Conservation (phyloP, 2,113 vertebrate genomes). For the Spheniscus mendiculus region DNA sequence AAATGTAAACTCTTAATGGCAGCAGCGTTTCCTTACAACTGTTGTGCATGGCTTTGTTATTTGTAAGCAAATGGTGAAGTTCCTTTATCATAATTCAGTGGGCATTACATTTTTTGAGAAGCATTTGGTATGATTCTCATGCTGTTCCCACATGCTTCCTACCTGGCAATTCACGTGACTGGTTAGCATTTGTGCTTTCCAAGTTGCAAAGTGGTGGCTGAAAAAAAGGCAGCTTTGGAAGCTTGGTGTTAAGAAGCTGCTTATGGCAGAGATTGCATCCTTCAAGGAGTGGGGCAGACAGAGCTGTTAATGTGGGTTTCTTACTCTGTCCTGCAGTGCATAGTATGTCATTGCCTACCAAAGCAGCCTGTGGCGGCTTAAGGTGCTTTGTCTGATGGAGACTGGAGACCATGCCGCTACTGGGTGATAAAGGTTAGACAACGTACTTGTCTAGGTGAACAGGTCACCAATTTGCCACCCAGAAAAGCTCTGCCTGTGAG, state of each 20-base stretch:
- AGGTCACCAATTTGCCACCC: neutral
- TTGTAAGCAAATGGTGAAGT: neutral
- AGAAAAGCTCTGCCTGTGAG: neutral
- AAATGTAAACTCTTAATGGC: neutral
- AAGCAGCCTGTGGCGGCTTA: neutral
- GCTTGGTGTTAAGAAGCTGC: neutral
- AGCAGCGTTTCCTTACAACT: neutral
- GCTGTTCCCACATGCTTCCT: neutral
- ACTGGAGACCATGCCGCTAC: neutral
- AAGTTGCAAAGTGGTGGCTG: neutral
- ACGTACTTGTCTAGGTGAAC: neutral
- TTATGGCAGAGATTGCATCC: neutral
- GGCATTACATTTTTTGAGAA: neutral
- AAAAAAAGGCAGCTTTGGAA: neutral
- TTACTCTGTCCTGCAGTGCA: neutral
- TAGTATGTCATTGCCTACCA: neutral
- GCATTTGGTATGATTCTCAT: neutral
- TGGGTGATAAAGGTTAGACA: neutral
- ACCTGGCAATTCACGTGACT: neutral
- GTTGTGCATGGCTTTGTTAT: neutral
- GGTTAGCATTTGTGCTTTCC: neutral
- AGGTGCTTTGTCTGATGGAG: neutral
- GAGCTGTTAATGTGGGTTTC: neutral
- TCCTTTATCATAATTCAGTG: neutral
- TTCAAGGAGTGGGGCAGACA: too few species aligned